phyloP scores from a whole-genome alignment of 1,140 invertebrate genomes.

The Himalopsyche phryganea region DNA sequence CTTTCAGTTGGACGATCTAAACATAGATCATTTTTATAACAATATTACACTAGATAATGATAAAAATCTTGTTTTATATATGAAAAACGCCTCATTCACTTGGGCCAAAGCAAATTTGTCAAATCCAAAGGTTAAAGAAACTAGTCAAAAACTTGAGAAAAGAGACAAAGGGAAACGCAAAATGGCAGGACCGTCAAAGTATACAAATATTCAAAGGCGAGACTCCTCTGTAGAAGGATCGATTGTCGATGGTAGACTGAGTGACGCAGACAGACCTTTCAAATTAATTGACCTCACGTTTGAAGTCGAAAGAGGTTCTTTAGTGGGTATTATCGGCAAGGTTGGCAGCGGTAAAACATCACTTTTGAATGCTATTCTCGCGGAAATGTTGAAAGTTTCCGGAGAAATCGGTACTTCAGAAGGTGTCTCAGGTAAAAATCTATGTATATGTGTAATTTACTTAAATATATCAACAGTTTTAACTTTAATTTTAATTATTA shows the following conservation, averaged over 20 bases:
- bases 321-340: constrained; percentile 68
- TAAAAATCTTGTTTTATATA: constrained; percentile 42
- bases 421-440: constrained; percentile 57
- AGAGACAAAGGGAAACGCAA: constrained; percentile 15
- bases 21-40: constrained; percentile 51
- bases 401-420: constrained; percentile 63
- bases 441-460: too few species aligned
- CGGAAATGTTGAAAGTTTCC: constrained; percentile 63
- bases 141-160: constrained; percentile 6
- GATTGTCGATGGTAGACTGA: constrained; percentile 5
- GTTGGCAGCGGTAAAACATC: constrained; percentile 78
- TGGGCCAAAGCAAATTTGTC: constrained; percentile 40
- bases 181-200: constrained; percentile 11
- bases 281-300: constrained; percentile 56
- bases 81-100: constrained; percentile 53
- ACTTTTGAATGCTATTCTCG: constrained; percentile 69
- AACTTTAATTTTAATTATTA: too few species aligned
- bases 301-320: constrained; percentile 58
- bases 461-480: too few species aligned
- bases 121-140: not conserved
- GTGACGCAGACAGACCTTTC: constrained; percentile 41
- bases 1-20: constrained; percentile 62
- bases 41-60: constrained; percentile 42
- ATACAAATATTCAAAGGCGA: constrained; percentile 27
- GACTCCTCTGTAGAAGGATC: constrained; percentile 28